Evolutionary conservation across 2,113 vertebrate genomes (phyloP), one percentile per base, ranked within the genome.

Genomic region (Brevimyrus niger): DNA sequence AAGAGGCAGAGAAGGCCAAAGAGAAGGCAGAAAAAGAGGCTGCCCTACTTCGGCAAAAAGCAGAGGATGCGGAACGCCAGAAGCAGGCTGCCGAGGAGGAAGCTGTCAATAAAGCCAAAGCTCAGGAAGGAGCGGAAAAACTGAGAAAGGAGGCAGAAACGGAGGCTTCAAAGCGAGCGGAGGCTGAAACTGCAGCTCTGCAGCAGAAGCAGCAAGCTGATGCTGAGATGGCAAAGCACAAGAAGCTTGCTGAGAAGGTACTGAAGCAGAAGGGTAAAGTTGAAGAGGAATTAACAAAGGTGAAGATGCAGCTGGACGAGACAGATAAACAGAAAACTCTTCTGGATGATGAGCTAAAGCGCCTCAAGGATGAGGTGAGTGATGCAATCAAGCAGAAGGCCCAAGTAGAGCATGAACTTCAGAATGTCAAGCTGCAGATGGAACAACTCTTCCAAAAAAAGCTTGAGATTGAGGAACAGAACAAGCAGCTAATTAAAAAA

Each of bases 381-480:
- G 98, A 99, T 0, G 97, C 98, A 0, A 93, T 97, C 31, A 96
- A 95, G 82, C 98, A 99, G 94, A 97, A 96, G 92, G 93, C 94
- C 23, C 97, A 97, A 88, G 98, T 97, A 46, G 98, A 99, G 88
- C 97, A 98, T 50, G 98, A 99, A 87, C 96, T 99, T 9, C 96
- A 97, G 89, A 98, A 97, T 4, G 96, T 99, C 5, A 97, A 97
- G 10, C 95, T 98, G 92, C 98, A 99, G 92, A 97, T 99, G 98
- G 98, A 99, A 92, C 98, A 99, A 93, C 95, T 99, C 19, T 92
- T 97, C 23, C 98, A 98, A 92, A 95, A 99, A 44, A 99, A 99
- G 94, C 93, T 93, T 0, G 95, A 94, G 89, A 99, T 98, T 0
- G 98, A 99, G 93, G 96, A 97, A 0, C 98, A 99, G 93, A 99